Evolutionary conservation across 2,888 invertebrate genomes (phyloP).

Genomic region (Tetranychus piercei): DNA sequence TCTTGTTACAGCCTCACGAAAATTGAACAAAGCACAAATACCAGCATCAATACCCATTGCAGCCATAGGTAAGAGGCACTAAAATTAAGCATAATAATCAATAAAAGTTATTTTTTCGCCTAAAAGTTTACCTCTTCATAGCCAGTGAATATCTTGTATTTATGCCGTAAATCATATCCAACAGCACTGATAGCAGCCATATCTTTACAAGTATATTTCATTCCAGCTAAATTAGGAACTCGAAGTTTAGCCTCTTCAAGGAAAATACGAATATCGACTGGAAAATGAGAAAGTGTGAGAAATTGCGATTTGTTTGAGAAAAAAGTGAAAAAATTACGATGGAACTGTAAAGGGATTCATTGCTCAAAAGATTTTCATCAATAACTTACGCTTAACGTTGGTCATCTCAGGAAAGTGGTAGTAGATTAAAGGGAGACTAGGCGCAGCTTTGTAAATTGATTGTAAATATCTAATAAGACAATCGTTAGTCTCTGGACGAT

Average conservation of each 20-base stretch:
- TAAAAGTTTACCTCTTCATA: conserved; percentile 24
- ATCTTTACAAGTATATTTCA: conserved; percentile 61
- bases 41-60: conserved; percentile 50
- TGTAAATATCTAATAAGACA: conserved; percentile 49
- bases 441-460: conserved; percentile 48
- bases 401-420: conserved; percentile 61
- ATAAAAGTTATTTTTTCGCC: background rate
- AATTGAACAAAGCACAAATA: conserved; percentile 49
- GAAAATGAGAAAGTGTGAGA: background rate
- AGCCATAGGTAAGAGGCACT: conserved; percentile 49
- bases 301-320: background rate
- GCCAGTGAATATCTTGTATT: conserved; percentile 25
- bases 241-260: conserved; percentile 2
- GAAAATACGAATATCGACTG: background rate
- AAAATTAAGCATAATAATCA: background rate
- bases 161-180: conserved; percentile 17
- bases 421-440: conserved; percentile 55
- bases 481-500: conserved; percentile 44
- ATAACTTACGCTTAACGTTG: conserved; percentile 46
- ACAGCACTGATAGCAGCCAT: conserved; percentile 33
- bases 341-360: background rate
- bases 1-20: conserved; percentile 14
- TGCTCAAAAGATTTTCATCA: background rate
- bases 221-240: conserved; percentile 53
- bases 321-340: background rate